A percentile compares a stretch with the other conserved stretches of the same genome.
Conservation (phyloP, 1,140 invertebrate species). For the Diploscapter pachys region DNA sequence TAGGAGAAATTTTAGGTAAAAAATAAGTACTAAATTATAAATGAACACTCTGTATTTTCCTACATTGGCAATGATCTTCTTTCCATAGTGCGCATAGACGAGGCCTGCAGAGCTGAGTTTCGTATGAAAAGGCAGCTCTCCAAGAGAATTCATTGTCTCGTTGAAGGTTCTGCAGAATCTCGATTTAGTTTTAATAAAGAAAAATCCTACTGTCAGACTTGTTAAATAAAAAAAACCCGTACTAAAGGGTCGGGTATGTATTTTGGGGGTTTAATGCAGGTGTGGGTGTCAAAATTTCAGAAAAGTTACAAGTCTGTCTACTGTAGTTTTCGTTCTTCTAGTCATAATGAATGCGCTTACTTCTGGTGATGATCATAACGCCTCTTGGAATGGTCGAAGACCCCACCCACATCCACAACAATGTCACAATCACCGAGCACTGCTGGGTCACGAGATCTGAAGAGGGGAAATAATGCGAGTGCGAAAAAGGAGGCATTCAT, state of each 20-base stretch:
- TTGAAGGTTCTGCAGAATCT: constrained; percentile 68
- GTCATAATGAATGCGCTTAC: constrained; percentile 47
- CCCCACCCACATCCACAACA: constrained; percentile 91
- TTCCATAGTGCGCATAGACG: constrained; percentile 85
- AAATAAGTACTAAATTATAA: too few species aligned
- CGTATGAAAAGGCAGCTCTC: constrained; percentile 62
- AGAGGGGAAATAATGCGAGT: constrained; percentile 6
- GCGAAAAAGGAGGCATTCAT: constrained; percentile 2
- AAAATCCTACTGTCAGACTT: too few species aligned
- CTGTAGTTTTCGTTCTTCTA: too few species aligned
- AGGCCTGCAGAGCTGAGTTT: constrained; percentile 90
- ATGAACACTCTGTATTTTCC: not conserved
- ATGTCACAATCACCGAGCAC: constrained; percentile 81
- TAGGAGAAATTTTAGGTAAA: too few species aligned
- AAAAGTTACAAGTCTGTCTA: too few species aligned
- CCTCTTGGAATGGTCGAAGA: constrained; percentile 74
- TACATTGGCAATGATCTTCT: constrained; percentile 69
- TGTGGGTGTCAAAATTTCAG: too few species aligned
- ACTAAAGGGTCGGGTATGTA: too few species aligned
- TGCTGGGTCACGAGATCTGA: constrained; percentile 67
- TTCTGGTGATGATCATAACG: constrained; percentile 94
- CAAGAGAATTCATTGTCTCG: constrained; percentile 67
- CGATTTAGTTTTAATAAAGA: constrained; percentile 6
- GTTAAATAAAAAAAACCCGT: too few species aligned
- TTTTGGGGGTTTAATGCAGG: too few species aligned